A percentile compares a stretch with the other conserved stretches of the same genome.
phyloP scores from a whole-genome alignment of 1,140 invertebrate genomes.

The Nasonia vitripennis region DNA sequence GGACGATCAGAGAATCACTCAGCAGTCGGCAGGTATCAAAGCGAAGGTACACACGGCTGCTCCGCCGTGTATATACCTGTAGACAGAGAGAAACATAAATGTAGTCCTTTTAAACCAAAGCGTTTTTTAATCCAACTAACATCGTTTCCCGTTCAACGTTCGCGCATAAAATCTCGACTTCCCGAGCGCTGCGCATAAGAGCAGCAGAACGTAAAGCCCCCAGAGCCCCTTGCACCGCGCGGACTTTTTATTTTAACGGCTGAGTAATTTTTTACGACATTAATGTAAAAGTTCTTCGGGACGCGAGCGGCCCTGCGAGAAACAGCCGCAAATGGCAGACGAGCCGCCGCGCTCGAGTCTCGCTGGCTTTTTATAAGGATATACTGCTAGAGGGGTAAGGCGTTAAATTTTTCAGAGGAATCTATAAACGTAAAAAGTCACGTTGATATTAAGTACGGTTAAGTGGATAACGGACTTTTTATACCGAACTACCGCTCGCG shows the following conservation, averaged over 20 bases:
- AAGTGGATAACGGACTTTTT: conserved; percentile 27
- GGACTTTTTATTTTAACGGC: conserved; percentile 29
- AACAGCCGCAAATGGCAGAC: conserved; percentile 45
- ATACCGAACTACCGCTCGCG: not conserved
- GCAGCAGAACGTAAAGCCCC: not conserved
- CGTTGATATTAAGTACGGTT: conserved; percentile 35
- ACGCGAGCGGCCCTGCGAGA: conserved; percentile 24
- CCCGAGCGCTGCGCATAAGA: not conserved
- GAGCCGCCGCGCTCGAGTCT: conserved; percentile 14
- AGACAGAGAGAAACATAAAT: not conserved
- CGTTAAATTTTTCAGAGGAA: conserved; percentile 29
- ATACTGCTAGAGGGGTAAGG: not conserved
- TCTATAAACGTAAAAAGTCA: conserved; percentile 35
- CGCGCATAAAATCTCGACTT: conserved; percentile 14
- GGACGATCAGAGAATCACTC: not conserved
- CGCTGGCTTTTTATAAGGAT: conserved; percentile 12
- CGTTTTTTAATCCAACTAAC: conserved; percentile 7
- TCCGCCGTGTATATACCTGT: too few relatives aligned
- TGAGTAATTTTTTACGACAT: conserved; percentile 43
- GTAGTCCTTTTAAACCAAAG: conserved; percentile 7
- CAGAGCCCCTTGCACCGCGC: not conserved
- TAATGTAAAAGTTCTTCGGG: conserved; percentile 44
- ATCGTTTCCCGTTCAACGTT: conserved; percentile 19
- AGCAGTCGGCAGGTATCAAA: not conserved
- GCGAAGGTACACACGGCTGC: too few relatives aligned